Evolutionary conservation across 2,888 invertebrate species (phyloP).

Genomic region (Torymus texanus): DNA sequence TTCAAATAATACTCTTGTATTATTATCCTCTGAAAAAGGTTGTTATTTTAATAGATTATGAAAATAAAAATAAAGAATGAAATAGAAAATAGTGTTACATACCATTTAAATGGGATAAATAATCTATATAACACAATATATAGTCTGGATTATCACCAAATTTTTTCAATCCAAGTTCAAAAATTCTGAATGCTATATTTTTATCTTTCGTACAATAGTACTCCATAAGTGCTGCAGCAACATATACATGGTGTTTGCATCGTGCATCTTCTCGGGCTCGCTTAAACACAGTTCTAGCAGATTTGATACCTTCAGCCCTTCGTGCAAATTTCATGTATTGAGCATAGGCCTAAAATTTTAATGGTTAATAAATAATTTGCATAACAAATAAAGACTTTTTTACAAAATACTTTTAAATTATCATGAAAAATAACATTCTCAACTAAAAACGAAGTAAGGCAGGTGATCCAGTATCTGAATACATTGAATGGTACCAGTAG

Average conservation of each 20-base stretch:
- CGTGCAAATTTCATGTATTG: conserved; percentile 99
- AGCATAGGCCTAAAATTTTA: conserved; percentile 86
- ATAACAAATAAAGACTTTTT: neutral
- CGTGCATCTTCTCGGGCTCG: conserved; percentile 92
- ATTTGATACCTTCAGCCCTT: conserved; percentile 97
- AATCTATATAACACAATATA: conserved; percentile 96
- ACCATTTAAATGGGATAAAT: conserved; percentile 97
- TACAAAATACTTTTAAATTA: neutral
- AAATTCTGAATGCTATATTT: conserved; percentile 96
- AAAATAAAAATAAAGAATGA: neutral
- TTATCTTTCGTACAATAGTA: conserved; percentile 99
- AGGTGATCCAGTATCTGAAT: no score
- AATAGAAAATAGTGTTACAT: conserved; percentile 39
- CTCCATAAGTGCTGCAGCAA: conserved; percentile 98
- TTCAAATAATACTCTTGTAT: conserved; percentile 99
- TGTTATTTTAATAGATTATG: conserved; percentile 41
- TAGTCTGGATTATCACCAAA: conserved; percentile 97
- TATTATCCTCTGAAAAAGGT: conserved; percentile 92
- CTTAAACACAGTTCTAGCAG: conserved; percentile 96
- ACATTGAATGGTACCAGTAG: no score
- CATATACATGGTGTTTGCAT: conserved; percentile 93
- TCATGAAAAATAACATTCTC: no score
- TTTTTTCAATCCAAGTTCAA: conserved; percentile 97
- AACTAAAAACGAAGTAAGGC: no score
- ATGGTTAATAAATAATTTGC: neutral